A percentile compares a stretch with the other conserved stretches of the same genome.
phyloP scores from a whole-genome alignment of 2,113 vertebrate genomes.

The Chaetorhynchus papuensis region DNA sequence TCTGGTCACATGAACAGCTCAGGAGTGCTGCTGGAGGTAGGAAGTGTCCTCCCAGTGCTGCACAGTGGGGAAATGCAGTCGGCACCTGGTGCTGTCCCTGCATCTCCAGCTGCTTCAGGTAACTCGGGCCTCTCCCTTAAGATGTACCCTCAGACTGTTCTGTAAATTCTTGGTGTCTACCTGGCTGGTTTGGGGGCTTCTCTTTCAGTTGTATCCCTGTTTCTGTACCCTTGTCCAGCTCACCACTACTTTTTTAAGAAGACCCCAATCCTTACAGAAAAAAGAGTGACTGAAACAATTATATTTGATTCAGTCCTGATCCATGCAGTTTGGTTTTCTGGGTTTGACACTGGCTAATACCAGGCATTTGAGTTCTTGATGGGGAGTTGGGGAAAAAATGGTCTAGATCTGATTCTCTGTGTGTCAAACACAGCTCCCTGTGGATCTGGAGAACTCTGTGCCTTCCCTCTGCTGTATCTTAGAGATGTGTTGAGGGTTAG shows the following conservation, averaged over 20 bases:
- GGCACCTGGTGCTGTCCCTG: slow-evolving; percentile 75
- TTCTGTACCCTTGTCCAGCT: neutral
- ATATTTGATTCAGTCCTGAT: neutral
- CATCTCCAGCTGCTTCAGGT: slow-evolving; percentile 89
- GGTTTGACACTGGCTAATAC: neutral
- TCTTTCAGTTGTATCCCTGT: neutral
- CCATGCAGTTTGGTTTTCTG: neutral
- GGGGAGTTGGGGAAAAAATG: neutral
- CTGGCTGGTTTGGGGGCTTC: neutral
- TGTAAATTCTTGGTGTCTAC: neutral
- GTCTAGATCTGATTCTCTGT: rapidly evolving
- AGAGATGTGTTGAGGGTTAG: neutral
- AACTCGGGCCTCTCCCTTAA: neutral
- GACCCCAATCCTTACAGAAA: neutral
- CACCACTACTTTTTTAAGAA: neutral
- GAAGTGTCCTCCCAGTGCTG: slow-evolving; percentile 80
- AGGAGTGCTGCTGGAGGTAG: slow-evolving; percentile 85
- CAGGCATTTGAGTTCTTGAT: neutral
- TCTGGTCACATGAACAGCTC: slow-evolving; percentile 73
- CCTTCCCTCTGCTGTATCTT: neutral
- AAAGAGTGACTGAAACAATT: neutral
- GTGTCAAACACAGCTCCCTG: neutral
- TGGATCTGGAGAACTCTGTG: neutral
- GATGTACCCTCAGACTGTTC: neutral
- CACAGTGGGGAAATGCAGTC: slow-evolving; percentile 86